Percentiles rank a stretch among this genome's conserved stretches.
Evolutionary conservation across 2,888 invertebrate genomes (phyloP).

Genomic region (Aspidiotus rigidus): DNA sequence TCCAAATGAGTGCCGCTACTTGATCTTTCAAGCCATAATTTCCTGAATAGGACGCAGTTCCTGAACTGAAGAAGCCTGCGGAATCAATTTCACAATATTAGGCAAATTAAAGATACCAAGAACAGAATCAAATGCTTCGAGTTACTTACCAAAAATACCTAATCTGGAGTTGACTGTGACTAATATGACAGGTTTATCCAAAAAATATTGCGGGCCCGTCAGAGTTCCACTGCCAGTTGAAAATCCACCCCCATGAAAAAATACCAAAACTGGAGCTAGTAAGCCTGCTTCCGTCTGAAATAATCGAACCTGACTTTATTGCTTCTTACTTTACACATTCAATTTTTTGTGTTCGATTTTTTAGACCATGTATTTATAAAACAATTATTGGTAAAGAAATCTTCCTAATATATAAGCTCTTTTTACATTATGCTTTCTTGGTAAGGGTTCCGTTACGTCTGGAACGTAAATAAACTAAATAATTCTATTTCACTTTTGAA

Average conservation of each 20-base stretch:
- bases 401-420: too few relatives aligned
- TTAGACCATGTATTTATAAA: too few relatives aligned
- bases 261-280: constrained; percentile 40
- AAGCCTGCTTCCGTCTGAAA: too few relatives aligned
- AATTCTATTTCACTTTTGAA: too few relatives aligned
- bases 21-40: constrained; percentile 36
- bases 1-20: constrained; percentile 33
- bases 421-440: too few relatives aligned
- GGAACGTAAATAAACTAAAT: too few relatives aligned
- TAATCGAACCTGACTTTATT: too few relatives aligned
- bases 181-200: constrained; percentile 50
- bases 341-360: too few relatives aligned
- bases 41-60: constrained; percentile 26
- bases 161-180: constrained; percentile 43
- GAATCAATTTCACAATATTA: not conserved
- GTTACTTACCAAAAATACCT: constrained; percentile 43
- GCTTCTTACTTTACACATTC: too few relatives aligned
- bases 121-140: not conserved
- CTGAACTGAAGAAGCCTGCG: constrained; percentile 34
- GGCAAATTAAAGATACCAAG: not conserved
- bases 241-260: constrained; percentile 47
- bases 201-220: constrained; percentile 52
- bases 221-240: constrained; percentile 53
- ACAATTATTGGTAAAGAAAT: too few relatives aligned
- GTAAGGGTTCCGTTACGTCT: too few relatives aligned